phyloP scores from a whole-genome alignment of 2,113 vertebrate genomes.

The Platysternon megacephalum region DNA sequence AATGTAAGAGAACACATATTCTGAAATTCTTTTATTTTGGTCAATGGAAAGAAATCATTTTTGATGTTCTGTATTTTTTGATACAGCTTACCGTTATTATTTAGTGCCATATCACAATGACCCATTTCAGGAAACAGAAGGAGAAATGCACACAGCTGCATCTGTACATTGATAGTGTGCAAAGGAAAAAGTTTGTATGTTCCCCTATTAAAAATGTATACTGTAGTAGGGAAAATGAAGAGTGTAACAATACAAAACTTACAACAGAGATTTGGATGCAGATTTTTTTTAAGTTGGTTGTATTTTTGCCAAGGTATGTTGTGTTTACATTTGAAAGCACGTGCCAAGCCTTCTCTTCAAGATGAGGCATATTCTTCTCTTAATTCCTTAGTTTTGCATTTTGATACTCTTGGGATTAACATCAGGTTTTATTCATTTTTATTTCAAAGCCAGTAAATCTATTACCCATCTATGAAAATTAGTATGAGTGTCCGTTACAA shows the following conservation, averaged over 20 bases:
- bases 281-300: constrained; percentile 31
- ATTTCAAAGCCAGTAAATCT: background rate
- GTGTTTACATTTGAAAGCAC: constrained; percentile 22
- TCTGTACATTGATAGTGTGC: constrained; percentile 31
- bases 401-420: background rate
- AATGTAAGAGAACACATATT: background rate
- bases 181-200: constrained; percentile 25
- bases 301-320: constrained; percentile 48
- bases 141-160: constrained; percentile 33
- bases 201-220: constrained; percentile 52
- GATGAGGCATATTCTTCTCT: background rate
- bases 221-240: constrained; percentile 50
- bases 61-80: background rate
- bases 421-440: background rate
- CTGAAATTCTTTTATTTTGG: background rate
- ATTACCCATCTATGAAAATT: background rate
- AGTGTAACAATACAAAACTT: constrained; percentile 56
- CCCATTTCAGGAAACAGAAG: constrained; percentile 24
- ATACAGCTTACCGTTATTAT: background rate
- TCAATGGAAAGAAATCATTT: constrained; percentile 1
- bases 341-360: background rate
- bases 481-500: background rate
- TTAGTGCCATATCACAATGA: constrained; percentile 33
- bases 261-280: constrained; percentile 26
- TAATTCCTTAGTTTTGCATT: background rate